Base-by-base conservation (phyloP, 1,140 invertebrate species). In the Pogonognathellus flavescens region DNA sequence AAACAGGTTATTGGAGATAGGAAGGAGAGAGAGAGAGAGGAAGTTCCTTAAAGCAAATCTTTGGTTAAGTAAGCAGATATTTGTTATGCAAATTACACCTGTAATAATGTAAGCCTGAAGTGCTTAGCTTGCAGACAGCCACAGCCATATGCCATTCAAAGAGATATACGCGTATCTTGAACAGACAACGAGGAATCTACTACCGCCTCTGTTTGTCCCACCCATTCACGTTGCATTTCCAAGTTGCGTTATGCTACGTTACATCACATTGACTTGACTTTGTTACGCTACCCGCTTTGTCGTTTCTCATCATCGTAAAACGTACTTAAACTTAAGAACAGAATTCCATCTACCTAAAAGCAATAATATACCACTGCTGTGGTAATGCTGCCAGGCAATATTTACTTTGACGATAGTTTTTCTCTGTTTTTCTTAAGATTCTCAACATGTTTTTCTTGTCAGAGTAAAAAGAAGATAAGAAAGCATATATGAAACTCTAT, bases 191-290 rank as follows among this genome's bases (percentile, higher is more conserved):
- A 3, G 2, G 31, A 41, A 41, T 41, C 31, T 41, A 41, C 31
- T 41, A 41, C 31, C 31, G 31, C 31, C 31, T n/a, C n/a, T 41
- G 31, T 41, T 6, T 6, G 31, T 41, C 70, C 9, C 70, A 76
- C 70, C 70, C 70, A 50, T 76, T 76, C 41, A 31, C 70, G 25
- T 50, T 49, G 22, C 70, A 76, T 50, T 76, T 41, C 11, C 53
- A 76, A 16, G 14, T 25, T 31, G 25, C 70, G 31, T 18, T 66
- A 31, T 20, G 22, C 10, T 72, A 72, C 41, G 49, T 50, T 50
- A 50, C 41, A 31, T 49, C 70, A 76, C 70, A 20, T 70, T 41
- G 70, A 76, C 41, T 76, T 76, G 59, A 76, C 16, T 76, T 49
- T n/a, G 41, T 50, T 50, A 41, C 70, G 16, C 70, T 50, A 50